These are phyloP conservation scores for Noctua janthina DNA, from an alignment of 2,888 invertebrate species.

Conservation along the genomic window DNA sequence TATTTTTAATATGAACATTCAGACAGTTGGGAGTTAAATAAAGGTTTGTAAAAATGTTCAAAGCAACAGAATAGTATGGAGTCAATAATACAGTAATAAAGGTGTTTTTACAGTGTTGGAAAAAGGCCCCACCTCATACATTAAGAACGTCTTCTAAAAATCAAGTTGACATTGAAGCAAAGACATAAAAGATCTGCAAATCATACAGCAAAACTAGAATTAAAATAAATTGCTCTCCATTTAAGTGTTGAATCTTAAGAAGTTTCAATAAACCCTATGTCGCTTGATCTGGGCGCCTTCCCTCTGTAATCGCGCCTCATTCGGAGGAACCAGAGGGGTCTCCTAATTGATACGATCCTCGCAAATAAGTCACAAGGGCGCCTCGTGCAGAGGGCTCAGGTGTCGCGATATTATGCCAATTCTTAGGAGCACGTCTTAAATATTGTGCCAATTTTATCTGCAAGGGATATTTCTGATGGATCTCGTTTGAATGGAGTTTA, in stretches of 20 bases:
- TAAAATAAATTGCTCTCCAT: background rate
- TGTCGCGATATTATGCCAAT: slow-evolving; percentile 59
- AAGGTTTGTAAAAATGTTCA: background rate
- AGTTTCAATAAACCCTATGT: slow-evolving; percentile 19
- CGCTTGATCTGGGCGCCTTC: slow-evolving; percentile 23
- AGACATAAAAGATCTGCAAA: background rate
- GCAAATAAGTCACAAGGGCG: slow-evolving; percentile 25
- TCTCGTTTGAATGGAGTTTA: slow-evolving; percentile 31
- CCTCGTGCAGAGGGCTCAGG: slow-evolving; percentile 55
- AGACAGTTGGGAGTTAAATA: background rate
- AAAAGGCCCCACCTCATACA: background rate
- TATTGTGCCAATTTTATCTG: slow-evolving; percentile 56
- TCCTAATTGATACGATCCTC: slow-evolving; percentile 66
- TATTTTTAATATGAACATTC: background rate
- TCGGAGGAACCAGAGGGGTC: slow-evolving; percentile 50
- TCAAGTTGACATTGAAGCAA: background rate
- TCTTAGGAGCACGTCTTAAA: slow-evolving; percentile 33
- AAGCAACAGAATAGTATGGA: background rate
- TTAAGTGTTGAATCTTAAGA: slow-evolving; percentile 23
- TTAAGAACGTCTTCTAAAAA: background rate
- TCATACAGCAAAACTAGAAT: background rate
- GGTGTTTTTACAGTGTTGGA: background rate
- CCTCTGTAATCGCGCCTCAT: slow-evolving; percentile 29
- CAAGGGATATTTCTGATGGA: slow-evolving; percentile 4
- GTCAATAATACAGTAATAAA: background rate